Percentiles rank a stretch among this genome's conserved stretches.
These are phyloP conservation scores for Delia radicum DNA, from an alignment of 1,140 invertebrate species.

Conservation along the genomic window DNA sequence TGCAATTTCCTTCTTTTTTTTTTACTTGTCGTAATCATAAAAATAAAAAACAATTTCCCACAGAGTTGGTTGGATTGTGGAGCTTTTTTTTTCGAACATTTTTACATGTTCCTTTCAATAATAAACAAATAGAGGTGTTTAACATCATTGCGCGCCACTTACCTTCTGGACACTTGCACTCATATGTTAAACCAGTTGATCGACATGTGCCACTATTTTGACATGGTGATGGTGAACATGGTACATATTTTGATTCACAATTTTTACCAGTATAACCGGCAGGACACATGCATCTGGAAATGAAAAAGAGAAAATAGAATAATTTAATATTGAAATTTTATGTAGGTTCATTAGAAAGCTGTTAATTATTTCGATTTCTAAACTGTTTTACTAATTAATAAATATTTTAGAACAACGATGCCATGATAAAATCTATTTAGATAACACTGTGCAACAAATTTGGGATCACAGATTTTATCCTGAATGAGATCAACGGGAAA, in stretches of 20 bases:
- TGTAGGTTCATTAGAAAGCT: too few relatives aligned
- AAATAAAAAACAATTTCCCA: background rate
- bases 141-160: slow-evolving; percentile 52
- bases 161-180: slow-evolving; percentile 85
- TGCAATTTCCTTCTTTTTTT: background rate
- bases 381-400: too few relatives aligned
- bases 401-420: too few relatives aligned
- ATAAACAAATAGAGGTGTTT: slow-evolving; percentile 3
- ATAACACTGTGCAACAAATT: too few relatives aligned
- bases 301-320: background rate
- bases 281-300: slow-evolving; percentile 78
- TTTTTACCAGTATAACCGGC: slow-evolving; percentile 86
- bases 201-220: slow-evolving; percentile 84
- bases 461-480: too few relatives aligned
- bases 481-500: too few relatives aligned
- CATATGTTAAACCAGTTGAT: slow-evolving; percentile 75
- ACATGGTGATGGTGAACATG: slow-evolving; percentile 87
- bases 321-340: background rate
- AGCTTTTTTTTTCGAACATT: background rate
- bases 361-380: too few relatives aligned
- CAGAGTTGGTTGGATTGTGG: background rate
- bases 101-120: slow-evolving; percentile 6
- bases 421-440: too few relatives aligned
- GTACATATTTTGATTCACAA: slow-evolving; percentile 87
- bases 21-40: background rate